Conservation (phyloP, 2,888 invertebrate genomes). For the Teleogryllus oceanicus region DNA sequence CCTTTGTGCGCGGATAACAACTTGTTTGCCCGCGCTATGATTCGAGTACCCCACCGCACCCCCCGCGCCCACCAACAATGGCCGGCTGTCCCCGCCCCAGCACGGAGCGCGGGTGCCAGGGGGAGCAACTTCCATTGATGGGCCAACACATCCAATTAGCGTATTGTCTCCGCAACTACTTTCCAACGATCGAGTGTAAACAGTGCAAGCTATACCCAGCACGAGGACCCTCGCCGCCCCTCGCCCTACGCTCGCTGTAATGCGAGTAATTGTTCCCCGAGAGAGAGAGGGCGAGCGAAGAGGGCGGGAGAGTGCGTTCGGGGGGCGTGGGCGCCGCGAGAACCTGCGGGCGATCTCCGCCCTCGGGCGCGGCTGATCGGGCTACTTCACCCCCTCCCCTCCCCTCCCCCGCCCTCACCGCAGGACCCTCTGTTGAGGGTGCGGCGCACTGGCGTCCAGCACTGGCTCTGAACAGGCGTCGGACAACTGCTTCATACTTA, state of each 20-base stretch:
- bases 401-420: background rate
- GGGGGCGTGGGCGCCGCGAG: background rate
- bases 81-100: background rate
- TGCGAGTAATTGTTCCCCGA: background rate
- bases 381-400: too few species aligned
- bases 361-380: background rate
- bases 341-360: background rate
- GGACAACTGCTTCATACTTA: too few species aligned
- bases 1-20: background rate
- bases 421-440: background rate
- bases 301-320: too few species aligned
- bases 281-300: too few species aligned
- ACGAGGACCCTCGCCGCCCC: background rate
- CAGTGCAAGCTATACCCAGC: background rate
- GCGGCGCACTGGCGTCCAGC: background rate
- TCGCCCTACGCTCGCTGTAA: background rate
- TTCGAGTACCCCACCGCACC: background rate
- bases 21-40: background rate
- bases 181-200: constrained; percentile 10
- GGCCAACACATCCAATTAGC: background rate
- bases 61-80: background rate
- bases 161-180: constrained; percentile 8
- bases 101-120: background rate
- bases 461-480: too few species aligned
- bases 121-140: background rate